These are phyloP conservation scores for Ptilodon capucinus DNA, from an alignment of 2,888 invertebrate species.

Conservation along the genomic window DNA sequence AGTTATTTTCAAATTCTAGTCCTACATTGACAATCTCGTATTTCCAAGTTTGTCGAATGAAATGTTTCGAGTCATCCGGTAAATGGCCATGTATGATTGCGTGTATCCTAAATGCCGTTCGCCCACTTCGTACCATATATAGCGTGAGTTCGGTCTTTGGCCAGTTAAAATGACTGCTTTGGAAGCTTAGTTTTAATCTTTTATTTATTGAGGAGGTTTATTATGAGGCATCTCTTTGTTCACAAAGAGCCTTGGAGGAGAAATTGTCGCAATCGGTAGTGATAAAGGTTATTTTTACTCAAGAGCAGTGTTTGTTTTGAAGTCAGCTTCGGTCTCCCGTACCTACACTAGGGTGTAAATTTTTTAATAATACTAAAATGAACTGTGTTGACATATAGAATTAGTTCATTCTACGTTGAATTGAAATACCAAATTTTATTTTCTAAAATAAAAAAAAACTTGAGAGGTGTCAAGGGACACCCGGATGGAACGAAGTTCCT, in stretches of 20 bases:
- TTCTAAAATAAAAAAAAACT: no score
- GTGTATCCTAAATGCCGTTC: conserved; percentile 65
- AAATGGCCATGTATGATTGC: conserved; percentile 52
- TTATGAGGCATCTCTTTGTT: conserved; percentile 2
- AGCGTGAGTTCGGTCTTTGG: conserved; percentile 55
- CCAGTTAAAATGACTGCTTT: conserved; percentile 43
- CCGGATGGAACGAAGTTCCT: no score
- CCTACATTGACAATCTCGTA: conserved; percentile 42
- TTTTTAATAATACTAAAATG: no score
- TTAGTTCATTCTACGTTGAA: no score
- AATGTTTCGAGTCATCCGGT: conserved; percentile 58
- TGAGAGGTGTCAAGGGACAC: no score
- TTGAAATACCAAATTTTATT: no score
- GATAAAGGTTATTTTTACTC: neutral
- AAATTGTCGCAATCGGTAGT: neutral
- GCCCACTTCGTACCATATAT: conserved; percentile 67
- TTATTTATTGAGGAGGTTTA: conserved; percentile 9
- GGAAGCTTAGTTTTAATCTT: conserved; percentile 21
- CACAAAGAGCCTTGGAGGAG: neutral
- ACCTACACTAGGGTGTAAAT: no score
- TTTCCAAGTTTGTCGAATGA: conserved; percentile 57
- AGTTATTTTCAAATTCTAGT: conserved; percentile 17
- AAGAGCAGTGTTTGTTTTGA: no score
- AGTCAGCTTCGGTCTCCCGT: no score
- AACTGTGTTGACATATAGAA: no score